Evolutionary conservation across 2,797 vertebrate genomes (phyloP).

Genomic region (Thalassophryne amazonica): DNA sequence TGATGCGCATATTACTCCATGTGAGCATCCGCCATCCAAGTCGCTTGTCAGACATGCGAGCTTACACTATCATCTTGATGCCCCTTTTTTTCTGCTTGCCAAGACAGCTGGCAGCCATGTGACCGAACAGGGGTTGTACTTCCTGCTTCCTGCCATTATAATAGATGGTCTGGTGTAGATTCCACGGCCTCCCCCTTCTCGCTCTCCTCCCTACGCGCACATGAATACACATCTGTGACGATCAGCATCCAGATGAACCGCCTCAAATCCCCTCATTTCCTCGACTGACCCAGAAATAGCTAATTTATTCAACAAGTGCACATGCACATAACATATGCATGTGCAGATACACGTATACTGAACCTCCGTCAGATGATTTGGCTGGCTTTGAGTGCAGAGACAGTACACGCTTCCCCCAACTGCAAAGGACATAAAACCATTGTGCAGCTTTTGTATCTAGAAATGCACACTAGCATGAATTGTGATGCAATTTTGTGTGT

Average conservation of each 20-base stretch:
- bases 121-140: constrained; percentile 82
- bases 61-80: constrained; percentile 36
- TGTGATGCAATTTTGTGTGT: too few species aligned
- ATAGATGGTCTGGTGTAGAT: constrained; percentile 96
- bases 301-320: constrained; percentile 85
- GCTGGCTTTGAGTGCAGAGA: not conserved
- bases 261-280: constrained; percentile 51
- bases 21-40: not conserved
- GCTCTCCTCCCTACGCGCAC: constrained; percentile 6
- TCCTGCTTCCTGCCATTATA: constrained; percentile 97
- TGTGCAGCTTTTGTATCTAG: too few species aligned
- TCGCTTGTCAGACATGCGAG: not conserved
- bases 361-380: not conserved
- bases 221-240: constrained; percentile 66
- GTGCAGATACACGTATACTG: not conserved
- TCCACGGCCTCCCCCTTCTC: constrained; percentile 85
- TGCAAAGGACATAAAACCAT: too few species aligned
- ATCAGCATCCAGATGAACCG: constrained; percentile 91
- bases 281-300: constrained; percentile 70
- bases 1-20: constrained; percentile 1
- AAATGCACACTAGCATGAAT: too few species aligned
- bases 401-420: too few species aligned
- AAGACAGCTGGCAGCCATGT: constrained; percentile 96
- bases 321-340: constrained; percentile 27
- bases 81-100: constrained; percentile 74